Evolutionary conservation across 2,113 vertebrate genomes (phyloP).

Genomic region (Cheirogaleus medius): DNA sequence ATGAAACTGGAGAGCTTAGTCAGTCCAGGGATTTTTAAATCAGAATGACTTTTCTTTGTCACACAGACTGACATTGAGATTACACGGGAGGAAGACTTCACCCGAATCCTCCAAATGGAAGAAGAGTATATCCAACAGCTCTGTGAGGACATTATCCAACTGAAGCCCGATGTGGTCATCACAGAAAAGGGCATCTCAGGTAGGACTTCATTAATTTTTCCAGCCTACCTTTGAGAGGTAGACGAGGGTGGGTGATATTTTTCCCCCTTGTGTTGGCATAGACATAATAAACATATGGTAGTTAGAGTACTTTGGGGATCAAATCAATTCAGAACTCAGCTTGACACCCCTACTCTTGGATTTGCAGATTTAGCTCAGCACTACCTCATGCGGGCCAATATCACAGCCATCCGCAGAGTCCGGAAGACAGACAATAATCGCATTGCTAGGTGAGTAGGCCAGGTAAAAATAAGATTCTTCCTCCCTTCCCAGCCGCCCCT

Average conservation of each 20-base stretch:
- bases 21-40: not conserved
- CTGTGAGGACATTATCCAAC: slow-evolving; percentile 93
- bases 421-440: slow-evolving; percentile 98
- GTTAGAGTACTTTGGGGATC: not conserved
- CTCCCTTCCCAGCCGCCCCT: no score
- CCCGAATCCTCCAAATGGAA: slow-evolving; percentile 97
- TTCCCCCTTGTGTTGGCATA: no score
- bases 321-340: not conserved
- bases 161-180: slow-evolving; percentile 96
- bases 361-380: slow-evolving; percentile 96
- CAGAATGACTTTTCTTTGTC: not conserved
- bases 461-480: not conserved
- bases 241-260: not conserved
- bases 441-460: slow-evolving; percentile 90
- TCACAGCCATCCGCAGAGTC: slow-evolving; percentile 95
- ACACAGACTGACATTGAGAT: slow-evolving; percentile 97
- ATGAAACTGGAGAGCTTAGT: not conserved
- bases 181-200: slow-evolving; percentile 98
- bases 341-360: not conserved
- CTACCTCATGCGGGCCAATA: slow-evolving; percentile 96
- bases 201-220: slow-evolving; percentile 58
- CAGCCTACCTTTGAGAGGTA: not conserved
- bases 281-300: not conserved
- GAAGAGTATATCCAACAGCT: slow-evolving; percentile 98
- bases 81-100: slow-evolving; percentile 96